These are phyloP conservation scores for Tetramorium bicarinatum DNA, from an alignment of 2,888 invertebrate species.

Conservation along the genomic window DNA sequence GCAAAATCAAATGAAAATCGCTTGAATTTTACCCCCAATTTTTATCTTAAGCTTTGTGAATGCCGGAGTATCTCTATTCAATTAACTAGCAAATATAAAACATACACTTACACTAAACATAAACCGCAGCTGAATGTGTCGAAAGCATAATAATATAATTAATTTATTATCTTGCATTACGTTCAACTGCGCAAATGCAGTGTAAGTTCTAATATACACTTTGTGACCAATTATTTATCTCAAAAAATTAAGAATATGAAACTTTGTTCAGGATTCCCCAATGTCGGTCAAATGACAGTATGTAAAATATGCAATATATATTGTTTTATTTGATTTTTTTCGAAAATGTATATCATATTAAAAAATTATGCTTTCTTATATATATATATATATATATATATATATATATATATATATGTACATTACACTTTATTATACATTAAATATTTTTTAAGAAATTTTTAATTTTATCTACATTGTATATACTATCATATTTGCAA, in stretches of 20 bases:
- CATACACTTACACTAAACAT: slow-evolving; percentile 34
- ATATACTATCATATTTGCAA: background rate
- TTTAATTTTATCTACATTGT: background rate
- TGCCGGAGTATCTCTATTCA: slow-evolving; percentile 67
- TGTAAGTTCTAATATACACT: slow-evolving; percentile 30
- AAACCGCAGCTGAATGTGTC: slow-evolving; percentile 41
- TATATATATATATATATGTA: background rate
- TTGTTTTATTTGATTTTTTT: background rate
- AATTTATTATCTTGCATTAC: slow-evolving; percentile 38
- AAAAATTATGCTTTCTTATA: background rate
- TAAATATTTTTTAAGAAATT: background rate
- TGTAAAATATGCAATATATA: background rate
- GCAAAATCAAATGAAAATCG: slow-evolving; percentile 58
- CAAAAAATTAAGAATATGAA: slow-evolving; percentile 19
- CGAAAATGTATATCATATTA: background rate
- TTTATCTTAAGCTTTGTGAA: slow-evolving; percentile 67
- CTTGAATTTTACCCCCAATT: slow-evolving; percentile 15
- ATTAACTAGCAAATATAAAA: slow-evolving; percentile 45
- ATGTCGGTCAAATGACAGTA: background rate
- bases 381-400: background rate
- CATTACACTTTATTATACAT: background rate
- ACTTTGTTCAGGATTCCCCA: slow-evolving; percentile 18
- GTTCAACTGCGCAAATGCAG: slow-evolving; percentile 46
- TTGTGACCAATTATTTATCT: slow-evolving; percentile 14
- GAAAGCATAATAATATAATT: slow-evolving; percentile 25